phyloP scores from a whole-genome alignment of 2,888 invertebrate genomes.

The Amphipyra berbera region DNA sequence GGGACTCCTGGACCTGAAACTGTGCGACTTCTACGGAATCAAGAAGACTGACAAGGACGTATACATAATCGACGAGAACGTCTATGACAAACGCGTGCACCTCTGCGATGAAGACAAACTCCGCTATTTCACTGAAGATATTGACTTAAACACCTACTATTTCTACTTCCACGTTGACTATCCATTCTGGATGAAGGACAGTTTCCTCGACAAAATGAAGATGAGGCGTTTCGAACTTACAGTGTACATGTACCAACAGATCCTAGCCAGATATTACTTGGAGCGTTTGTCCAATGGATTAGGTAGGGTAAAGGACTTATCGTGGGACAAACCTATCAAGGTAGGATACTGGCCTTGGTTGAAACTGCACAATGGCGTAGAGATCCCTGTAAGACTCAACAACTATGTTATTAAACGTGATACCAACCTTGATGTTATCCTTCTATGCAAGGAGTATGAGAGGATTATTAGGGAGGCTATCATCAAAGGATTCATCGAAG shows the following conservation, averaged over 20 bases:
- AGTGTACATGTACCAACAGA: conserved; percentile 91
- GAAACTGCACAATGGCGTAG: conserved; percentile 88
- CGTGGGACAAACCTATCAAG: conserved; percentile 81
- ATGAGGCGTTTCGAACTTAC: conserved; percentile 88
- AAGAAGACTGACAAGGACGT: conserved; percentile 85
- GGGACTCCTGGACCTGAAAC: conserved; percentile 82
- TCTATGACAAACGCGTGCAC: conserved; percentile 89
- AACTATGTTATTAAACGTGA: conserved; percentile 77
- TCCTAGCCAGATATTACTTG: conserved; percentile 90
- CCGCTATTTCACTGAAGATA: conserved; percentile 92
- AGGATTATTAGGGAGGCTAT: conserved; percentile 90
- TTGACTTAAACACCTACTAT: conserved; percentile 91
- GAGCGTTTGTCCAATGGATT: conserved; percentile 88
- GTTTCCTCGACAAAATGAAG: conserved; percentile 76
- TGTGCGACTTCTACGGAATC: conserved; percentile 88
- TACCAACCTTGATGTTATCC: conserved; percentile 70
- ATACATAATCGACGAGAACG: conserved; percentile 91
- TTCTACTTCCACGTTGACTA: conserved; percentile 90
- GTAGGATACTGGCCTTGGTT: conserved; percentile 90
- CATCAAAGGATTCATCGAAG: conserved; percentile 87
- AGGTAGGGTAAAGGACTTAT: conserved; percentile 81
- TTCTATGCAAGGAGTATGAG: conserved; percentile 82
- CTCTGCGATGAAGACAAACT: conserved; percentile 89
- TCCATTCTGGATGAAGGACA: conserved; percentile 91
- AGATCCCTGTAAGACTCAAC: conserved; percentile 87